Evolutionary conservation across 2,797 vertebrate genomes (phyloP).

Genomic region (Girardinus metallicus): DNA sequence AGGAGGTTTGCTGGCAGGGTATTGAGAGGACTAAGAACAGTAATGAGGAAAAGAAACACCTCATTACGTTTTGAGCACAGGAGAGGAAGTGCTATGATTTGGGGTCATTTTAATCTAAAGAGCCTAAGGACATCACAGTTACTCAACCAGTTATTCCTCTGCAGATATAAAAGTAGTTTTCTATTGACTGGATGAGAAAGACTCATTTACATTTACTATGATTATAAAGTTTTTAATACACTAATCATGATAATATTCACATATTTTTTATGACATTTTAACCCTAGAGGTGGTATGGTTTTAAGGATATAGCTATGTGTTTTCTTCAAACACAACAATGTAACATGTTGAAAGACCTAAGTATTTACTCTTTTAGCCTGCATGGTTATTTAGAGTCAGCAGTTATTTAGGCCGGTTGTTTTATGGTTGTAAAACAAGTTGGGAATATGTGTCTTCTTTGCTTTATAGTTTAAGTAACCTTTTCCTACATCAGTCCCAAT

Average conservation of each 20-base stretch:
- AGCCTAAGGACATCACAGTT: neutral
- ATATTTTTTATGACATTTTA: neutral
- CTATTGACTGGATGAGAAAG: neutral
- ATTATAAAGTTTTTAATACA: neutral
- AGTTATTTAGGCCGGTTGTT: neutral
- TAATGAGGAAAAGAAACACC: neutral
- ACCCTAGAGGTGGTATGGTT: neutral
- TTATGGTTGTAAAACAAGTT: neutral
- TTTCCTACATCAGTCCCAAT: neutral
- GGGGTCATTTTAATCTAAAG: neutral
- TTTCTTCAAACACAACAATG: neutral
- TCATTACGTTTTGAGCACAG: conserved; percentile 1
- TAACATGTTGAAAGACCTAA: neutral
- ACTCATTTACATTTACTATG: neutral
- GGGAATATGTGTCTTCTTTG: neutral
- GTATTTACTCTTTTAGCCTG: neutral
- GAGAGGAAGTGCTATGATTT: neutral
- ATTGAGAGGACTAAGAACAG: neutral
- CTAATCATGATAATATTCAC: neutral
- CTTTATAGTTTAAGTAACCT: neutral
- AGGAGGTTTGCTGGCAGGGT: neutral
- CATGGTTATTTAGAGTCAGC: neutral
- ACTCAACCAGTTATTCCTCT: neutral
- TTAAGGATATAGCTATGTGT: neutral
- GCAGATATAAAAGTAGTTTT: neutral